Evolutionary conservation across 2,113 vertebrate species (phyloP).

Genomic region (Cryptotis parvus): DNA sequence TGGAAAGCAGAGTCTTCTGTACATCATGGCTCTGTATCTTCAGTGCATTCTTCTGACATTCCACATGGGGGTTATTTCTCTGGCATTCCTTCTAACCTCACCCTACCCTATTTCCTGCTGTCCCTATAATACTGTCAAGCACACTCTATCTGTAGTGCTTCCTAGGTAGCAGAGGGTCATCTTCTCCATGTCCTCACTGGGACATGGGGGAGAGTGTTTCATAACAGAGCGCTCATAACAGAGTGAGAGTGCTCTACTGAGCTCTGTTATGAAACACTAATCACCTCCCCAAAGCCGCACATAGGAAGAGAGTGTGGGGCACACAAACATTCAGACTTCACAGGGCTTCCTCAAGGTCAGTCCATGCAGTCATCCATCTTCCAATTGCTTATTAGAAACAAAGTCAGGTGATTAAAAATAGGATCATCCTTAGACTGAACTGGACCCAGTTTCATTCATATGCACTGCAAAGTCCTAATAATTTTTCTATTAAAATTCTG

Average conservation of each 20-base stretch:
- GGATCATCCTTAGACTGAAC: neutral
- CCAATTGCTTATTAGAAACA: conserved; percentile 3
- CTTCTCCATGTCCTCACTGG: neutral
- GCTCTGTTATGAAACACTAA: too few relatives aligned
- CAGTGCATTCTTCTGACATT: too few relatives aligned
- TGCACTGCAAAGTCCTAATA: neutral
- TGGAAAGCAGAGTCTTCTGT: too few relatives aligned
- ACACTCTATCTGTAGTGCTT: neutral
- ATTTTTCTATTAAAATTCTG: neutral
- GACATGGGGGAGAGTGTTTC: neutral
- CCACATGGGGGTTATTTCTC: too few relatives aligned
- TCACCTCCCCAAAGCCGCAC: too few relatives aligned
- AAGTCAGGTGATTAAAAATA: neutral
- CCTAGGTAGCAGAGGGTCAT: neutral
- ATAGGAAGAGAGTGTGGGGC: neutral
- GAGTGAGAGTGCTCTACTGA: too few relatives aligned
- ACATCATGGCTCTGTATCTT: too few relatives aligned
- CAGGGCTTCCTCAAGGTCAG: neutral
- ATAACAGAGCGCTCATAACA: too few relatives aligned
- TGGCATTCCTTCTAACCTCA: too few relatives aligned
- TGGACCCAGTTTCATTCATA: neutral
- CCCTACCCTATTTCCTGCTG: too few relatives aligned
- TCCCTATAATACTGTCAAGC: neutral
- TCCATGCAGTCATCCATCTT: neutral
- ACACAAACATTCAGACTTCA: neutral